Evolutionary conservation across 2,888 invertebrate genomes (phyloP), one percentile per base, ranked within the genome.

Genomic region (Synanthedon myopaeformis): DNA sequence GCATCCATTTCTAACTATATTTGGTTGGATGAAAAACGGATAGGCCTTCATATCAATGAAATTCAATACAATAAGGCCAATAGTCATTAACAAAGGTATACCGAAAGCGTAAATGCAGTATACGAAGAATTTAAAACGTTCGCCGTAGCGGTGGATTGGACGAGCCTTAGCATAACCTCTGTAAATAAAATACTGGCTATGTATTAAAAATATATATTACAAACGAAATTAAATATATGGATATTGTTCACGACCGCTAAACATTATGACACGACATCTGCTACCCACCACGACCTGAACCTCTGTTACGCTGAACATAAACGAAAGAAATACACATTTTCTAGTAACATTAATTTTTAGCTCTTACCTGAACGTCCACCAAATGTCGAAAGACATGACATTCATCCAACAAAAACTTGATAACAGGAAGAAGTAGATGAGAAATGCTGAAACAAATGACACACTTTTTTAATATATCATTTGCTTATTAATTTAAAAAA

Each of bases 381-480:
- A 85, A 54, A 85, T 82, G 50, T 85, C 85, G 56, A 72, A 76
- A 0, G 83, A 83, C 85, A 85, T 85, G 3, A 84, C 70, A 55
- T 73, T 84, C 81, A 85, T 82, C 85, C 85, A 85, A 53, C 78
- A 82, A 60, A 84, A 85, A n/a, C 73, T 71, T 3, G 84, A 69
- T 59, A 84, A 54, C 45, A 85, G 74, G 58, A 65, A 79, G 60
- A 64, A 85, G 56, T 84, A 83, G 2, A 70, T 70, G 1, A 57
- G 13, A 54, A 69, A 61, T 2, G 76, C 83, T 84, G 72, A 42
- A 77, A 78, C 23, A 19, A n/a, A 49, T 3, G 13, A 42, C 6
- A 42, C 13, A 42, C 14, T 28, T 23, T 8, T 10, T 53, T 51
- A 11, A 17, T 45, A 42, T 10, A 35, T 35, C 3, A 2, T 10